Percentiles rank a stretch among this genome's conserved stretches.
Evolutionary conservation across 2,888 invertebrate species (phyloP).

Genomic region (Drosophila prostipennis): DNA sequence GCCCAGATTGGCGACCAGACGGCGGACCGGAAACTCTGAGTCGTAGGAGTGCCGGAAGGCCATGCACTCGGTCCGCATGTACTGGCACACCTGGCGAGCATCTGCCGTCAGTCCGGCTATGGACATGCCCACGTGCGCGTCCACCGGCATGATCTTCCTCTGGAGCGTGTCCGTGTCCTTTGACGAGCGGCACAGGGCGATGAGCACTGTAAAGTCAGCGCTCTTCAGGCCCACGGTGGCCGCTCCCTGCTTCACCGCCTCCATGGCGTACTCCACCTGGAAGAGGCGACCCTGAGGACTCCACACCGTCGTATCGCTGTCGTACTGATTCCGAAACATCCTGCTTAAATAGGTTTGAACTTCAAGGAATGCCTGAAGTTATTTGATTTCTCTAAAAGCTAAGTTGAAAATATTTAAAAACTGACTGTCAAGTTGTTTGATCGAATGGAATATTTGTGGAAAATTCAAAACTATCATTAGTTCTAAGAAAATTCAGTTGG

Average conservation of each 20-base stretch:
- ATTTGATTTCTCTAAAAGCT: too few species aligned
- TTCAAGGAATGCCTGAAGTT: background rate
- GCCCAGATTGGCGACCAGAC: constrained; percentile 94
- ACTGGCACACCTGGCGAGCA: constrained; percentile 96
- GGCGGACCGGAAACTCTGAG: constrained; percentile 91
- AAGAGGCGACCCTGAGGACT: constrained; percentile 98
- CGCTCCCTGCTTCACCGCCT: constrained; percentile 92
- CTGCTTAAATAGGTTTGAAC: background rate
- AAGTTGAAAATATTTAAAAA: background rate
- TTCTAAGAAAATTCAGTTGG: too few species aligned
- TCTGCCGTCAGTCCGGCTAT: constrained; percentile 99
- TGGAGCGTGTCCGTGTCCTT: constrained; percentile 99
- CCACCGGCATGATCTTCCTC: constrained; percentile 98
- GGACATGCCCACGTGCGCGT: constrained; percentile 97
- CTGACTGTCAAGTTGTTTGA: background rate
- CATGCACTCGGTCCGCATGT: constrained; percentile 97
- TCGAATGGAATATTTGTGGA: too few species aligned
- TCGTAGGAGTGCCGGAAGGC: constrained; percentile 97
- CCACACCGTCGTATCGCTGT: constrained; percentile 99
- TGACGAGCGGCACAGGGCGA: constrained; percentile 97
- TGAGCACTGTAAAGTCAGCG: constrained; percentile 95
- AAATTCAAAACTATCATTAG: too few species aligned
- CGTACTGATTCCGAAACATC: constrained; percentile 99
- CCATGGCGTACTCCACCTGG: constrained; percentile 99
- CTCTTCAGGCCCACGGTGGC: constrained; percentile 95